Evolutionary conservation across 2,797 vertebrate species (phyloP), one percentile per base, ranked within the genome.

Genomic region (Sebastes minor): DNA sequence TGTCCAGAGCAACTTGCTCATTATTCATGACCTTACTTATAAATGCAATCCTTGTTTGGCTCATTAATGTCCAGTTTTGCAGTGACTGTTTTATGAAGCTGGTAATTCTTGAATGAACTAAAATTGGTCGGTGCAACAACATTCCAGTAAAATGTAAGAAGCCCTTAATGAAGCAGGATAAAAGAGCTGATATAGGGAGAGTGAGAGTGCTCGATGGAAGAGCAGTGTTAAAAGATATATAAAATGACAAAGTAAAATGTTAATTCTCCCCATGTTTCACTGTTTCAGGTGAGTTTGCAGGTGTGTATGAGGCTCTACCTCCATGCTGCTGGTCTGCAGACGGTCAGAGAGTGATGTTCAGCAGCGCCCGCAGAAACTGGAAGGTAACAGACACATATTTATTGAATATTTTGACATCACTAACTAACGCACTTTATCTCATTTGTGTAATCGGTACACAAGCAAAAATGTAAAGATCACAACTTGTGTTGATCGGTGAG

Each of bases 271-370:
- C 11, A 20, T 62, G 11, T 59, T 7, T 46, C 14, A 73, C 2
- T 70, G 49, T 78, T 66, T 32, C 79, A 96, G 96, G 90, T 59
- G 92, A 90, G 74, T 96, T 96, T 92, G 92, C 95, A 0, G 96
- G 97, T 27, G 78, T 98, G 52, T 98, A 97, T 2, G 25, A 94
- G 6, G 78, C 93, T 0, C 88, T 91, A 79, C 88, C 95, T 0
- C 64, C 28, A 0, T 72, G 25, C 76, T 97, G 97, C 88, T 98
- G 96, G 97, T 96, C 97, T 5, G 86, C 91, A 1, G 96, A 98
- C 90, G 94, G 94, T 85, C 94, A 90, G 60, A 91, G 92, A 76
- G 90, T 95, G 0, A 83, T 96, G 67, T 95, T 97, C 90, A 95
- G 93, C 92, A 97, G 95, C 25, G 92, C 96, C 2, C 88, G 95